Percentiles rank a stretch among this genome's conserved stretches.
Evolutionary conservation across 2,888 invertebrate species (phyloP).

Genomic region (Endotricha flammealis): DNA sequence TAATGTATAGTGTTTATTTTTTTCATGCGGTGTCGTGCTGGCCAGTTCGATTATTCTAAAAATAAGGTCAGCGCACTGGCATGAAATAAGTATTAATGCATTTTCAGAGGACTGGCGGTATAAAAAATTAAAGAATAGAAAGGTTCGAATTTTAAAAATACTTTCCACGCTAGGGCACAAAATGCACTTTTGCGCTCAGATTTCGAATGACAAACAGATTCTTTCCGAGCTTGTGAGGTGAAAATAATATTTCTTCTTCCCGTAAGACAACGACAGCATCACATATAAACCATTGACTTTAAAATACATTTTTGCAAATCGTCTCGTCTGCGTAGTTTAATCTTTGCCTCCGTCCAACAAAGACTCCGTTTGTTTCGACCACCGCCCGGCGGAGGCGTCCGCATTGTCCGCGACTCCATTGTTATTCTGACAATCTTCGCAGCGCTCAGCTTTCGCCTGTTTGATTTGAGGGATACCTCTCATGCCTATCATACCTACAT

Average conservation of each 20-base stretch:
- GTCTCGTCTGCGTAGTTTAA: conserved; percentile 21
- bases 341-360: conserved; percentile 48
- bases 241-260: not conserved
- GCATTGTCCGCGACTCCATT: conserved; percentile 59
- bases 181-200: too few species aligned
- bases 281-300: not conserved
- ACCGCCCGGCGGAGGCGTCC: too few species aligned
- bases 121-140: too few species aligned
- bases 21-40: too few species aligned
- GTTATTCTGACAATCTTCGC: conserved; percentile 60
- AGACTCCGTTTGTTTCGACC: conserved; percentile 63
- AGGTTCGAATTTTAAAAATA: too few species aligned
- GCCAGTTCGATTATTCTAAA: too few species aligned
- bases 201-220: not conserved
- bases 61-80: too few species aligned
- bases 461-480: not conserved
- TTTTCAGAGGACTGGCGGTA: too few species aligned
- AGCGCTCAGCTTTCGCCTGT: conserved; percentile 16
- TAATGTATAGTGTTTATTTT: too few species aligned
- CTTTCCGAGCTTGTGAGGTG: not conserved
- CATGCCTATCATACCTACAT: not conserved
- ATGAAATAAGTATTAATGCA: too few species aligned
- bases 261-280: too few species aligned
- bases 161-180: too few species aligned
- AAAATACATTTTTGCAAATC: not conserved